Conservation (phyloP, 2,797 vertebrate genomes). For the Huso huso region DNA sequence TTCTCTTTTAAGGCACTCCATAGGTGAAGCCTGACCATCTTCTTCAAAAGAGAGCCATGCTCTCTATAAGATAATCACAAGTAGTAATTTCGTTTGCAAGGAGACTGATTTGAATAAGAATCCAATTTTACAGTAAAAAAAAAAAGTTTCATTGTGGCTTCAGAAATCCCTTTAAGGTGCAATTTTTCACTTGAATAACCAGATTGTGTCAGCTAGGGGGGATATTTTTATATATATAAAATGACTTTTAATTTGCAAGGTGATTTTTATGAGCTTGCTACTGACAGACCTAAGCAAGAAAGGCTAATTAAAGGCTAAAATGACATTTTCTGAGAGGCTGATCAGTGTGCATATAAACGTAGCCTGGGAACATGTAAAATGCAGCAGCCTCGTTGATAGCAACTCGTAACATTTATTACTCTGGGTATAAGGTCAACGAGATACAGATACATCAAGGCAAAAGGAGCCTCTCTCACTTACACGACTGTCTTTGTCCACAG, state of each 20-base stretch:
- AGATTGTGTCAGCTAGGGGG: conserved; percentile 31
- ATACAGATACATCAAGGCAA: conserved; percentile 10
- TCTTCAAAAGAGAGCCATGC: conserved; percentile 38
- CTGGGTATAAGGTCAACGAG: conserved; percentile 9
- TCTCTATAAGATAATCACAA: conserved; percentile 51
- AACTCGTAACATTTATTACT: conserved; percentile 16
- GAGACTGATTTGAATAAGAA: conserved; percentile 51
- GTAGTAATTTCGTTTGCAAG: conserved; percentile 46
- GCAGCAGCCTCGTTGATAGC: not conserved
- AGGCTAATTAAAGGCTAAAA: conserved; percentile 15
- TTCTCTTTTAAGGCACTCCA: conserved; percentile 30
- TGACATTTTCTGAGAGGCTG: conserved; percentile 14
- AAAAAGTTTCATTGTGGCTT: conserved; percentile 43
- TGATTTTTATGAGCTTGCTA: conserved; percentile 13
- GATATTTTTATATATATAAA: conserved; percentile 36
- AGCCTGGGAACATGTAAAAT: not conserved
- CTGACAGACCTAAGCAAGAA: conserved; percentile 3
- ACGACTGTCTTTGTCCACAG: no score
- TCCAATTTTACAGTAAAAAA: conserved; percentile 50
- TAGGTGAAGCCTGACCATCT: conserved; percentile 42
- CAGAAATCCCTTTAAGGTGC: conserved; percentile 45
- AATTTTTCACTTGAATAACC: conserved; percentile 55
- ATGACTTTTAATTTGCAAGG: conserved; percentile 41
- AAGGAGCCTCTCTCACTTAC: not conserved
- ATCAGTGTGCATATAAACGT: conserved; percentile 9